These are phyloP conservation scores for Euplexia lucipara DNA, from an alignment of 2,888 invertebrate species.

Conservation along the genomic window DNA sequence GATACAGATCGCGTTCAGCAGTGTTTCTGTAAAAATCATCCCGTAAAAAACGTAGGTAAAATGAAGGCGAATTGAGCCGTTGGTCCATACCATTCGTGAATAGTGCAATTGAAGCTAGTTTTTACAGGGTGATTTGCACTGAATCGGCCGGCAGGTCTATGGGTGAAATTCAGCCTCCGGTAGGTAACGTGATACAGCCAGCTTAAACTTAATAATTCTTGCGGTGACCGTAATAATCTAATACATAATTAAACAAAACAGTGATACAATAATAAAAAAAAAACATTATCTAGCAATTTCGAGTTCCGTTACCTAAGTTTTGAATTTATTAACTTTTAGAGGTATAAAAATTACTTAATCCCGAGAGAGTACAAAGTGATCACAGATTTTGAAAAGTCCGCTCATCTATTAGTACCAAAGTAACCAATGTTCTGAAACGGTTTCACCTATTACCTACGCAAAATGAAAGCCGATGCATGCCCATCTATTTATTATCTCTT, in stretches of 20 bases:
- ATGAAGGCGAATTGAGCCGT: too few relatives aligned
- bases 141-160: too few relatives aligned
- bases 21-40: too few relatives aligned
- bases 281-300: conserved; percentile 79
- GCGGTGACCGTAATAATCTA: conserved; percentile 68
- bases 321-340: conserved; percentile 76
- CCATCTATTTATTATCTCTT: conserved; percentile 66
- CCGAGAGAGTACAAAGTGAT: conserved; percentile 90
- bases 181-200: conserved; percentile 51
- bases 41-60: too few relatives aligned
- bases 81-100: too few relatives aligned
- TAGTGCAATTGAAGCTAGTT: too few relatives aligned
- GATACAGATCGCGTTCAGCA: too few relatives aligned
- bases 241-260: conserved; percentile 74
- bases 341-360: conserved; percentile 87
- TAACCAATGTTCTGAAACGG: conserved; percentile 85
- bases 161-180: background rate
- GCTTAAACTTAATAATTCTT: conserved; percentile 67
- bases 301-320: conserved; percentile 71
- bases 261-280: conserved; percentile 69
- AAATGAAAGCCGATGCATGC: conserved; percentile 84
- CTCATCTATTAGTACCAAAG: conserved; percentile 84
- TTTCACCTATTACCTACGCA: conserved; percentile 81
- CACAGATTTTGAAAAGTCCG: conserved; percentile 89
- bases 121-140: too few relatives aligned